Base-by-base conservation (phyloP, 2,888 invertebrate genomes). In the Callinectes sapidus region DNA sequence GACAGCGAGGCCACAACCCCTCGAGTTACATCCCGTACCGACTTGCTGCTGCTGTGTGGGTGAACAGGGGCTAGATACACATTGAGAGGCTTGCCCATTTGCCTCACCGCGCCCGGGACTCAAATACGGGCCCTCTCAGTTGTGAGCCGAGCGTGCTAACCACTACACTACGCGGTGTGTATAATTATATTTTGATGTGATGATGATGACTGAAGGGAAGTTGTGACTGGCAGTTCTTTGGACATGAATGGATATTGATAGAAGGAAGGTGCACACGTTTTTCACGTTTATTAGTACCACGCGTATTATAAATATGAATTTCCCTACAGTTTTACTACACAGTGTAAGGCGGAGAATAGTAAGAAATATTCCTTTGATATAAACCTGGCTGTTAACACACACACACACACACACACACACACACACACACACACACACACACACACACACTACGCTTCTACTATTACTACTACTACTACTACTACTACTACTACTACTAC, bases 381-480 rank as follows among this genome's bases (percentile, higher is more conserved):
- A 35, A 81, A 81, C 81, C 81, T 71, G 8, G 28, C 23, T 28
- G 6, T 6, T n/a, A 10, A 71, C 71, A 71, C 71, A 71, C 71
- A n/a, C n/a, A 71, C 71, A 28, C 71, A 71, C 71, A 71, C 71
- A 71, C n/a, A 71, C n/a, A 71, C 71, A 71, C 71, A 66, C 66
- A 39, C 39, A 39, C 39, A 39, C 39, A 39, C 39, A 39, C 39
- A 39, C 39, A 39, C 39, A 39, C 39, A 39, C 39, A 39, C 39
- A 39, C 61, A 61, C 23, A 61, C 48, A 48, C 48, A 48, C 48
- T 10, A 48, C 48, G 10, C 48, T 32, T 0, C 81, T 81, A 81
- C 81, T 81, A 81, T 10, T 81, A 81, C 81, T 81, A 81, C 81
- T 81, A 81, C 81, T 81, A 81, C 81, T 81, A 81, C 81, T 81